Percentiles rank a stretch among this genome's conserved stretches.
phyloP scores from a whole-genome alignment of 2,113 vertebrate species.

The Siniperca knerii region DNA sequence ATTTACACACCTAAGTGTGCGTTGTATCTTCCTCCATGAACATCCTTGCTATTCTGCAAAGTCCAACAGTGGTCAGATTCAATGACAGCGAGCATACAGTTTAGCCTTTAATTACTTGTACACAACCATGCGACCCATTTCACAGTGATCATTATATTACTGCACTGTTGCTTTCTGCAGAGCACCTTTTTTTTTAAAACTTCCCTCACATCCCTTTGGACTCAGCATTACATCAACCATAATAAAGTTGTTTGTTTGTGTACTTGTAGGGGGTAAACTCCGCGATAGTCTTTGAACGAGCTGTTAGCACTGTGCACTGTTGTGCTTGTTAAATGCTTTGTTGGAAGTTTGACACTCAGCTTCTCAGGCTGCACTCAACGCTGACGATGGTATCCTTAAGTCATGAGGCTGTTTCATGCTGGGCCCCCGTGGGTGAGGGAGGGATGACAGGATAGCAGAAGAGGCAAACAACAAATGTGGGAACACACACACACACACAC shows the following conservation, averaged over 20 bases:
- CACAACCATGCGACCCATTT: constrained; percentile 40
- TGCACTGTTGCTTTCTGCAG: constrained; percentile 22
- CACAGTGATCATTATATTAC: constrained; percentile 29
- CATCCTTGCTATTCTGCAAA: constrained; percentile 22
- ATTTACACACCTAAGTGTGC: not conserved
- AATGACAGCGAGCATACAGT: constrained; percentile 56
- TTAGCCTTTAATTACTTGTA: constrained; percentile 73
- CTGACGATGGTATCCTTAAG: constrained; percentile 67
- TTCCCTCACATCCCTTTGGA: constrained; percentile 46
- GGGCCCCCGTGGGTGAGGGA: constrained; percentile 69
- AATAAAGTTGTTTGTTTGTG: constrained; percentile 69
- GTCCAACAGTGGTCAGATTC: not conserved
- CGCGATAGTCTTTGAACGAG: constrained; percentile 66
- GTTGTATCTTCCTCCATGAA: constrained; percentile 2
- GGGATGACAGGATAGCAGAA: constrained; percentile 69
- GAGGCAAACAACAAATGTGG: constrained; percentile 71
- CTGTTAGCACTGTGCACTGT: constrained; percentile 65
- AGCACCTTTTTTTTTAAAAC: constrained; percentile 15
- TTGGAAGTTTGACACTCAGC: constrained; percentile 73
- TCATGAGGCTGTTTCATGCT: constrained; percentile 75
- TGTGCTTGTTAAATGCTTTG: constrained; percentile 79
- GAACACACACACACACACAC: constrained; percentile 30
- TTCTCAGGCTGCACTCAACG: constrained; percentile 61
- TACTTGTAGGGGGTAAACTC: constrained; percentile 58
- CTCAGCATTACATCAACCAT: constrained; percentile 43